Evolutionary conservation across 2,113 vertebrate species (phyloP).

Genomic region (Acrocephalus kingi): DNA sequence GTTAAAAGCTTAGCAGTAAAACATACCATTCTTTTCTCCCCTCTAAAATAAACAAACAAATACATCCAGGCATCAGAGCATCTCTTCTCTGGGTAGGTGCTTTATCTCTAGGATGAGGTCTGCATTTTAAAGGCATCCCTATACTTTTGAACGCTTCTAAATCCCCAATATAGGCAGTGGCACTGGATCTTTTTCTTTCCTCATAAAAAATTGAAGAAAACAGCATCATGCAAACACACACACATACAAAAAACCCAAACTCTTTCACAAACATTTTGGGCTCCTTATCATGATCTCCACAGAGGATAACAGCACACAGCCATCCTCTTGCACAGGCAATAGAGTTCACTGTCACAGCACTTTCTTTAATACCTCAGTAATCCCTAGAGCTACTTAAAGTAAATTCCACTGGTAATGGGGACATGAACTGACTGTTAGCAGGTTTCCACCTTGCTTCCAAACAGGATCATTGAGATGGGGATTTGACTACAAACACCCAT

Average conservation of each 20-base stretch:
- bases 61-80: slow-evolving; percentile 33
- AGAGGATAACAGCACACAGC: background rate
- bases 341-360: background rate
- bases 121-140: slow-evolving; percentile 2
- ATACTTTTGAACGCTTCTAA: background rate
- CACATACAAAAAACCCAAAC: background rate
- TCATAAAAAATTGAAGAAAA: background rate
- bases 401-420: background rate
- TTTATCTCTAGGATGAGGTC: slow-evolving; percentile 36
- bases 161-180: background rate
- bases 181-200: background rate
- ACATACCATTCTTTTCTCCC: slow-evolving; percentile 18
- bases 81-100: background rate
- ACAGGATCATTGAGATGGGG: background rate
- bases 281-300: background rate
- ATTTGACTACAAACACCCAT: background rate
- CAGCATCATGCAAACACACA: background rate
- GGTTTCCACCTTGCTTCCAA: slow-evolving; percentile 2
- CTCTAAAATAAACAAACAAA: slow-evolving; percentile 56
- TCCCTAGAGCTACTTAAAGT: slow-evolving; percentile 13
- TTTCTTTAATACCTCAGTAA: slow-evolving; percentile 24
- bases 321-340: background rate
- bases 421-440: background rate
- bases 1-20: slow-evolving; percentile 64
- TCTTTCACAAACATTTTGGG: background rate